phyloP scores from a whole-genome alignment of 2,797 vertebrate genomes.

The Lycodopsis pacificus region DNA sequence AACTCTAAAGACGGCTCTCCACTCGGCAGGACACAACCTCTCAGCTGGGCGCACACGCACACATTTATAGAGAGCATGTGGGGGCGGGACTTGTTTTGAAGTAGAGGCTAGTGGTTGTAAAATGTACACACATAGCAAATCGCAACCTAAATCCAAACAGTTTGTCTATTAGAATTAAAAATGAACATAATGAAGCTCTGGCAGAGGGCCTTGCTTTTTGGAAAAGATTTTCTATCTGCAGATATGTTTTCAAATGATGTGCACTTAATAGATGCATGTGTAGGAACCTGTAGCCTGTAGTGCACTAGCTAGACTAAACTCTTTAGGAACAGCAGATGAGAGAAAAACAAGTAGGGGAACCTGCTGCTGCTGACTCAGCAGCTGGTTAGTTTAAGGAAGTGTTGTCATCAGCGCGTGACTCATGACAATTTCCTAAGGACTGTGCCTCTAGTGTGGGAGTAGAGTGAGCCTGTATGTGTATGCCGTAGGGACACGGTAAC shows the following conservation, averaged over 20 bases:
- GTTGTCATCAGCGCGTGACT: slow-evolving; percentile 61
- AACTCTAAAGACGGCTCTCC: no score
- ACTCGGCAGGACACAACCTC: no score
- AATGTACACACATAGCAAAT: no score
- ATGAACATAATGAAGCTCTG: no score
- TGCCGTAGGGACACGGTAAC: neutral
- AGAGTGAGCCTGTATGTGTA: neutral
- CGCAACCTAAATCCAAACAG: no score
- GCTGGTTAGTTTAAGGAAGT: slow-evolving; percentile 66
- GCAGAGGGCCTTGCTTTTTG: no score
- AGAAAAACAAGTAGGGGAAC: slow-evolving; percentile 44
- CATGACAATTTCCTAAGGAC: slow-evolving; percentile 55
- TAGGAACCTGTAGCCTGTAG: neutral
- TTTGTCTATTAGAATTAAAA: no score
- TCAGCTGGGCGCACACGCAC: no score
- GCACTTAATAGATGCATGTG: neutral
- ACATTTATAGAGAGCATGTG: no score
- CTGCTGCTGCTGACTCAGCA: slow-evolving; percentile 62
- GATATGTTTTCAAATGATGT: neutral
- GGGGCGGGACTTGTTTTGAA: no score
- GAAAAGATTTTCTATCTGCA: neutral
- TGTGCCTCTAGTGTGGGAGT: slow-evolving; percentile 10
- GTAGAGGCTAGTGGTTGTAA: no score
- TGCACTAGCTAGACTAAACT: neutral
- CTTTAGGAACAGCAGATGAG: neutral